Evolutionary conservation across 2,888 invertebrate genomes (phyloP), one percentile per base, ranked within the genome.

Genomic region (Galerucella pusilla): DNA sequence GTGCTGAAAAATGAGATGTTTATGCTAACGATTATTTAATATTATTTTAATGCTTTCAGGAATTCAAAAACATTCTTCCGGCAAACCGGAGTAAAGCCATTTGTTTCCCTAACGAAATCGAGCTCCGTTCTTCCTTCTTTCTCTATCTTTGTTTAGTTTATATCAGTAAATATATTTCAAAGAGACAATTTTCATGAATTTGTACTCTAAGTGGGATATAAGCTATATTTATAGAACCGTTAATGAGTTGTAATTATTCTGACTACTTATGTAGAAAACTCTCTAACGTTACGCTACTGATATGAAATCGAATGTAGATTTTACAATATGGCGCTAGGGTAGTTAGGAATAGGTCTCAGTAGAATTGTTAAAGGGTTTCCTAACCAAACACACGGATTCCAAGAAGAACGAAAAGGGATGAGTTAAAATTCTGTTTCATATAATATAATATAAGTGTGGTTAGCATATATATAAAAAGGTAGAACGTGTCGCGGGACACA

Each of bases 21-120:
- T 75, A 79, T 79, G 79, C 76, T 79, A 79, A 79, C 76, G 77
- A 77, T 69, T 75, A 70, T 74, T 77, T 78, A 73, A 78, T 77
- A 77, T 77, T 75, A 75, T 78, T 78, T 77, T 74, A 70, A 74
- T 75, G 60, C 71, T 68, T 77, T 74, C 75, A 65, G 71, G 69
- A 78, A 73, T 73, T 71, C 64, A 69, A 59, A 73, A 65, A 60
- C 70, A 69, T 59, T 69, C 65, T 28, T 69, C 66, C 70, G 66
- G 60, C 60, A 54, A 64, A 71, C 71, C 28, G 68, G 68, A 68
- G 61, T 20, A 63, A 68, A 67, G 71, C 57, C 67, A 71, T 75
- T 75, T 64, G 68, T 67, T 71, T 75, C 59, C 16, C 42, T 49
- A 66, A 72, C 66, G 25, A 60, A 72, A 65, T 42, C 60, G 59